Percentiles rank a stretch among this genome's conserved stretches.
phyloP scores from a whole-genome alignment of 2,888 invertebrate genomes.

The Ectemnius lituratus region DNA sequence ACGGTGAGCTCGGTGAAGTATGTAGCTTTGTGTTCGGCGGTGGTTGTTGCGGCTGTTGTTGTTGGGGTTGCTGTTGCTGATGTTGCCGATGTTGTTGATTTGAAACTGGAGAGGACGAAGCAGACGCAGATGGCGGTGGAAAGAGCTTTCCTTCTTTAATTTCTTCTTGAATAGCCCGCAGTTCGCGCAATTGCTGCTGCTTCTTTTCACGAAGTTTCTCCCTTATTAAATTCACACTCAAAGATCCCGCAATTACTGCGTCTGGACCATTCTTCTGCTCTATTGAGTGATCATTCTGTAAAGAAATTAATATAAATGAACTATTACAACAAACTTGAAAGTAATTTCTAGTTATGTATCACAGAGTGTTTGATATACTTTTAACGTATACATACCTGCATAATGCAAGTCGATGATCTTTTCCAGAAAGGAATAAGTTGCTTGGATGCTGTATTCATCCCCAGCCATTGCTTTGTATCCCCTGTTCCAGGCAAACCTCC shows the following conservation, averaged over 20 bases:
- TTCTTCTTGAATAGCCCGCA: slow-evolving; percentile 91
- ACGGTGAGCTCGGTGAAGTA: slow-evolving; percentile 71
- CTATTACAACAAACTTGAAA: too few relatives aligned
- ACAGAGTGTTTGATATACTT: not conserved
- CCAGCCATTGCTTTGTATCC: slow-evolving; percentile 70
- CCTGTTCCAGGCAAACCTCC: slow-evolving; percentile 59
- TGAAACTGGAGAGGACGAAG: slow-evolving; percentile 70
- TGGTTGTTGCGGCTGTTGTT: slow-evolving; percentile 68
- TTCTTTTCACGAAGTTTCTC: slow-evolving; percentile 93
- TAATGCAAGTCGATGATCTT: slow-evolving; percentile 80
- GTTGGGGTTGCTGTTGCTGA: not conserved
- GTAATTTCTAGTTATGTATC: slow-evolving; percentile 12
- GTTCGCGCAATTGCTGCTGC: slow-evolving; percentile 90
- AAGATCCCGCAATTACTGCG: slow-evolving; percentile 86
- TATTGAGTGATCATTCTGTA: slow-evolving; percentile 82
- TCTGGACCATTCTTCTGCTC: slow-evolving; percentile 84
- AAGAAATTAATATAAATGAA: slow-evolving; percentile 19
- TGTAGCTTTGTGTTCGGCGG: slow-evolving; percentile 81
- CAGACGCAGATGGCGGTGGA: slow-evolving; percentile 82
- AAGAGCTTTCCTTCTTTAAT: slow-evolving; percentile 90
- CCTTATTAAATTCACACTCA: slow-evolving; percentile 81
- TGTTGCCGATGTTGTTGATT: slow-evolving; percentile 59
- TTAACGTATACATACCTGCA: slow-evolving; percentile 66
- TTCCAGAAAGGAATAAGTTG: slow-evolving; percentile 86
- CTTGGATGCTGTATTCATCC: slow-evolving; percentile 66